Evolutionary conservation across 2,888 invertebrate species (phyloP).

Genomic region (Apamea sordens): DNA sequence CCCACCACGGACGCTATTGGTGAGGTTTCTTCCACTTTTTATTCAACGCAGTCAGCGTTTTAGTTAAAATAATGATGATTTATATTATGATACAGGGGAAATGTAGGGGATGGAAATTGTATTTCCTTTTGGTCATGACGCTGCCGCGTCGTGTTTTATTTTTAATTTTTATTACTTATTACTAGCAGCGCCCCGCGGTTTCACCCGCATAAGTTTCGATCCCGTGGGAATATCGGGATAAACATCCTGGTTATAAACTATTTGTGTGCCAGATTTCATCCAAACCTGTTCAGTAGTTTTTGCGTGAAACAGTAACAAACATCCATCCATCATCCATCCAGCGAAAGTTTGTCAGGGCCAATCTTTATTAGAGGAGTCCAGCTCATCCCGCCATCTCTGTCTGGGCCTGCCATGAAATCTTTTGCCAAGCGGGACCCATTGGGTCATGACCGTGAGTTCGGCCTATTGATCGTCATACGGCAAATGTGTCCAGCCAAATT

Average conservation of each 20-base stretch:
- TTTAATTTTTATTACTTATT: background rate
- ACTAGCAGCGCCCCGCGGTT: no score
- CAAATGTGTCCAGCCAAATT: background rate
- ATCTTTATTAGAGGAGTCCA: no score
- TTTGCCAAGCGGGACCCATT: background rate
- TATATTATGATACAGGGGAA: conserved; percentile 48
- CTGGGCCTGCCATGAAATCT: background rate
- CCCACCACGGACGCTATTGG: conserved; percentile 64
- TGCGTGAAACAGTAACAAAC: no score
- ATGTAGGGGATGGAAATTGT: conserved; percentile 6
- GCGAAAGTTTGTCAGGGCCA: no score
- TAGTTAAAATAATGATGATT: conserved; percentile 64
- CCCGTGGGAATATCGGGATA: no score
- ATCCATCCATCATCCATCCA: no score
- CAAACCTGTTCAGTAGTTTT: no score
- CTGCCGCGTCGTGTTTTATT: background rate
- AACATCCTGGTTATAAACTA: no score
- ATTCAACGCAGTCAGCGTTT: conserved; percentile 62
- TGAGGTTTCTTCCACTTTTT: conserved; percentile 64
- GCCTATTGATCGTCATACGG: background rate
- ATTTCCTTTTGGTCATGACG: conserved; percentile 6
- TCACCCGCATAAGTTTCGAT: no score
- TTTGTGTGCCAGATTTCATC: no score
- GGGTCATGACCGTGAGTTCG: background rate
- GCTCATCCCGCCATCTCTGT: background rate